Conservation (phyloP, 2,113 vertebrate genomes). For the Chaetura pelagica region DNA sequence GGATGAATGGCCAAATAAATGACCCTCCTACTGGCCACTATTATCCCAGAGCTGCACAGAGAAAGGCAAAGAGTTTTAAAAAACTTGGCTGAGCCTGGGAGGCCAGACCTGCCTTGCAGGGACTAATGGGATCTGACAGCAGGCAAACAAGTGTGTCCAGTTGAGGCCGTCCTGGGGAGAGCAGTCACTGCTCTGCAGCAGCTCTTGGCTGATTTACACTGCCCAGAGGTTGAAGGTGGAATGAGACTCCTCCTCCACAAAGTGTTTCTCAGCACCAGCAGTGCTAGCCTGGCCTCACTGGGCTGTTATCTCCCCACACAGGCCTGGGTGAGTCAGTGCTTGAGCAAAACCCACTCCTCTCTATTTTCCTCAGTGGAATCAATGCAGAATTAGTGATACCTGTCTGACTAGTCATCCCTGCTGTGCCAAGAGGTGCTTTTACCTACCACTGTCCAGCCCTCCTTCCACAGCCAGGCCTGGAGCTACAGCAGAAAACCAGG, state of each 20-base stretch:
- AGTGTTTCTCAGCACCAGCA: neutral
- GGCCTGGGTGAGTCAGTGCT: neutral
- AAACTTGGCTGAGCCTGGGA: neutral
- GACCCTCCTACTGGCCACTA: neutral
- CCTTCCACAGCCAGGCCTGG: neutral
- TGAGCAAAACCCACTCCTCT: neutral
- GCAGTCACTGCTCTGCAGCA: neutral
- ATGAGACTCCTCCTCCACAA: neutral
- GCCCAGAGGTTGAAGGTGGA: neutral
- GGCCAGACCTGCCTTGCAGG: neutral
- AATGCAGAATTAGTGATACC: neutral
- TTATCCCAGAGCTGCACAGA: neutral
- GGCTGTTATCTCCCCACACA: neutral
- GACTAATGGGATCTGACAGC: neutral
- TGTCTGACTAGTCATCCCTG: neutral
- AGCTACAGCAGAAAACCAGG: neutral
- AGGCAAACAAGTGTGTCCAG: neutral
- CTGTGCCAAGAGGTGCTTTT: neutral
- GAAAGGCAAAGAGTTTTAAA: neutral
- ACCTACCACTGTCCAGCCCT: neutral
- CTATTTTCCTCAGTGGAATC: neutral
- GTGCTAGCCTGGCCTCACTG: neutral
- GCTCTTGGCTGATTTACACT: neutral
- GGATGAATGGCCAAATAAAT: neutral
- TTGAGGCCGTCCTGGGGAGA: neutral